phyloP scores from a whole-genome alignment of 1,140 invertebrate species.

The Stegodyphus dumicola region DNA sequence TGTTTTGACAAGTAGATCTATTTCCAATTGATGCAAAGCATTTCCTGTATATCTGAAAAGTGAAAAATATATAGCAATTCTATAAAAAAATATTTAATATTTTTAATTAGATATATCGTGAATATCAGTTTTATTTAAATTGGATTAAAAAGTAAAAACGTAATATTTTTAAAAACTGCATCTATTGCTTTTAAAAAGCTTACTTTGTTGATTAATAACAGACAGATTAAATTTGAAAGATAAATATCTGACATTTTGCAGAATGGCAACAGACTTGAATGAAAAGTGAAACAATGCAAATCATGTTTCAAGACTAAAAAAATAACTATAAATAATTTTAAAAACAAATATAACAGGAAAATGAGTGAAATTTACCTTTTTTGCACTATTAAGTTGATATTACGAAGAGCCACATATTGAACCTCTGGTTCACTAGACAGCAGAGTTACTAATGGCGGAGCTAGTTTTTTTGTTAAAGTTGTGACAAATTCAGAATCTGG shows the following conservation, averaged over 20 bases:
- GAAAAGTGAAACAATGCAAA: constrained; percentile 72
- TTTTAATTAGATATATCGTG: neutral
- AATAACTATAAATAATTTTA: neutral
- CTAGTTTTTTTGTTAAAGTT: constrained; percentile 95
- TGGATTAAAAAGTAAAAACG: too few relatives aligned
- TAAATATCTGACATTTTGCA: too few relatives aligned
- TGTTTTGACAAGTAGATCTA: too few relatives aligned
- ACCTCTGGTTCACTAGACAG: constrained; percentile 98
- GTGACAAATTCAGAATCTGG: constrained; percentile 91
- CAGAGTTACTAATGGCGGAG: constrained; percentile 98
- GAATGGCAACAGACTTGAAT: too few relatives aligned
- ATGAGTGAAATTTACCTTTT: constrained; percentile 74
- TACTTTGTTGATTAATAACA: too few relatives aligned
- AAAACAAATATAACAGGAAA: neutral
- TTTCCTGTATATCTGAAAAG: too few relatives aligned
- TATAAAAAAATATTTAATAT: too few relatives aligned
- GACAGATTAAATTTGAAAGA: too few relatives aligned
- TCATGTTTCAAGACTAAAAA: constrained; percentile 71
- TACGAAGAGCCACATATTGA: constrained; percentile 97
- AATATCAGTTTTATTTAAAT: neutral
- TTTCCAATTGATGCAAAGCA: too few relatives aligned
- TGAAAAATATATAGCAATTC: neutral
- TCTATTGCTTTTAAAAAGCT: too few relatives aligned
- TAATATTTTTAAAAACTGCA: too few relatives aligned
- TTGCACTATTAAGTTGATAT: constrained; percentile 99